These are phyloP conservation scores for Orthonyx spaldingii DNA, from an alignment of 2,113 vertebrate genomes.

Conservation along the genomic window DNA sequence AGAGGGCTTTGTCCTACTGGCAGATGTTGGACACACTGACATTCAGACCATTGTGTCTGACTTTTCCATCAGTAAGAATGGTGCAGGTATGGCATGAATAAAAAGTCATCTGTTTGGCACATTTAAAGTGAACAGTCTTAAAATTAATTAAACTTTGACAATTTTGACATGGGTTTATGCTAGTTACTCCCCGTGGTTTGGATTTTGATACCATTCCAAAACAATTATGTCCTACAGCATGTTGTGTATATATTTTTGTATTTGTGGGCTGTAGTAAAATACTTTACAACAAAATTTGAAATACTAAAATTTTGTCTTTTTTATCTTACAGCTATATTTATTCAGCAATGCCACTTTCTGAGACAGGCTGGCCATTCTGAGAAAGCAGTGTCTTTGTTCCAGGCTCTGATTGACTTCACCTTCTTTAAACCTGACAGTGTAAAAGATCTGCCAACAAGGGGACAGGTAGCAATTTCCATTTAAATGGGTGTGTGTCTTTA, in stretches of 20 bases:
- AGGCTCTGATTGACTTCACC: slow-evolving; percentile 92
- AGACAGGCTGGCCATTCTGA: slow-evolving; percentile 90
- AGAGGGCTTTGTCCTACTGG: neutral
- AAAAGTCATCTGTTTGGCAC: neutral
- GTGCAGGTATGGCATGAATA: neutral
- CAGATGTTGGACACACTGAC: neutral
- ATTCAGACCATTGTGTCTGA: neutral
- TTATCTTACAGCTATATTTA: slow-evolving; percentile 77
- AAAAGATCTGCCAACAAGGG: slow-evolving; percentile 80
- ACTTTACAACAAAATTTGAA: neutral
- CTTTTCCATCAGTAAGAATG: neutral
- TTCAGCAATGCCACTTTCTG: slow-evolving; percentile 91
- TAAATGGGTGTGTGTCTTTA: neutral
- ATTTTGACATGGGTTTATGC: neutral
- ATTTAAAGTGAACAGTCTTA: neutral
- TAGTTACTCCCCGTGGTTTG: neutral
- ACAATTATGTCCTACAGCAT: neutral
- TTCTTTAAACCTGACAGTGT: slow-evolving; percentile 94
- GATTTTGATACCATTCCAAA: neutral
- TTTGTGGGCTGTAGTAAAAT: neutral
- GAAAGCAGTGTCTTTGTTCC: slow-evolving; percentile 88
- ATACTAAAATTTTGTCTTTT: neutral
- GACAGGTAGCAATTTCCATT: slow-evolving; percentile 81
- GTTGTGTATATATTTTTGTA: neutral
- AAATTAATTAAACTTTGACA: neutral